Conservation (phyloP, 2,888 invertebrate genomes). For the Spilosoma lubricipeda region DNA sequence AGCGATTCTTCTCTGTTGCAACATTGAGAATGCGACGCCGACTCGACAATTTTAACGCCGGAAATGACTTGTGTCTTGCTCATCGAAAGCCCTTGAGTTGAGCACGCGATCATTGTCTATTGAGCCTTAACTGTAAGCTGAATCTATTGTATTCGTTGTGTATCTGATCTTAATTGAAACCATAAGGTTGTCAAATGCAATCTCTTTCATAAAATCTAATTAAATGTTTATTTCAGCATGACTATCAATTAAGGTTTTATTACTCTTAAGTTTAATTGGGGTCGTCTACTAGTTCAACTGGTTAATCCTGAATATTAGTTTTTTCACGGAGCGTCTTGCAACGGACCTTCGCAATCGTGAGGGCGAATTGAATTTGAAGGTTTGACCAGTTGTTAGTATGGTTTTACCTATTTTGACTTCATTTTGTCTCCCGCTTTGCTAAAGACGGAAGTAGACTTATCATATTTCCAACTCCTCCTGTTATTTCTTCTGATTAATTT, state of each 20-base stretch:
- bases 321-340: too few relatives aligned
- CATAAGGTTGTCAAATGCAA: background rate
- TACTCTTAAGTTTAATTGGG: too few relatives aligned
- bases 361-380: too few relatives aligned
- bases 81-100: conserved; percentile 64
- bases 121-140: conserved; percentile 41
- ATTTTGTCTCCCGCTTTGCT: too few relatives aligned
- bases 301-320: too few relatives aligned
- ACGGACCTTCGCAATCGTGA: too few relatives aligned
- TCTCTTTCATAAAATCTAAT: background rate
- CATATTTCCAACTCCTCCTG: too few relatives aligned
- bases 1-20: conserved; percentile 76
- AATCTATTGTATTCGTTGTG: conserved; percentile 45
- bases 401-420: too few relatives aligned
- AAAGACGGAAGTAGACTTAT: too few relatives aligned
- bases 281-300: too few relatives aligned
- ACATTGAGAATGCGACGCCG: conserved; percentile 49
- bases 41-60: conserved; percentile 64
- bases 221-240: background rate
- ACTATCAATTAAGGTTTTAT: background rate
- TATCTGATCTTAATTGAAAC: conserved; percentile 38
- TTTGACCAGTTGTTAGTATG: too few relatives aligned
- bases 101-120: conserved; percentile 63
- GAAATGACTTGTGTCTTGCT: conserved; percentile 79
- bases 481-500: too few relatives aligned